These are phyloP conservation scores for Leptodirus hochenwartii DNA, from an alignment of 2,888 invertebrate genomes.

Conservation along the genomic window DNA sequence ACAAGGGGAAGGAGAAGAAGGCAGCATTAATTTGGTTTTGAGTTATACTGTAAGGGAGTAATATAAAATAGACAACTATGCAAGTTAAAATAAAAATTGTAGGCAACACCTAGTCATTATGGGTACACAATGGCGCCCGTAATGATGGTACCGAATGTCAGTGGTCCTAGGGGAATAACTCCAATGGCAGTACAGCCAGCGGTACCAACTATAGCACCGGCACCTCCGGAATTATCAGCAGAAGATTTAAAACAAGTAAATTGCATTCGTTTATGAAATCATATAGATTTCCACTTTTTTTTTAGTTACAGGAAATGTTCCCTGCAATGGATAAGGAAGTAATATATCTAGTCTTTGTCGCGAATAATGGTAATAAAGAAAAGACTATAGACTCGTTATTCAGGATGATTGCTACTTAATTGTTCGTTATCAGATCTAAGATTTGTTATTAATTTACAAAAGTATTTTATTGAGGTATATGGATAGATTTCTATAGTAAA, in stretches of 20 bases:
- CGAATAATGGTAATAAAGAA: slow-evolving; percentile 78
- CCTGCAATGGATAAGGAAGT: slow-evolving; percentile 88
- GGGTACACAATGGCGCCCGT: slow-evolving; percentile 39
- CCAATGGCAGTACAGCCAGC: slow-evolving; percentile 30
- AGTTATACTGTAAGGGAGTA: slow-evolving; percentile 46
- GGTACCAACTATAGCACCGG: slow-evolving; percentile 19
- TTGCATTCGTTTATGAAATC: slow-evolving; percentile 5
- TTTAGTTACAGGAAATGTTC: slow-evolving; percentile 88
- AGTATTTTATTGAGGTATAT: too few species aligned
- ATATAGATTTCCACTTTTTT: slow-evolving; percentile 3
- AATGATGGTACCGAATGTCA: slow-evolving; percentile 47
- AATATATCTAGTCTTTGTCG: slow-evolving; percentile 76
- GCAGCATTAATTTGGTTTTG: slow-evolving; percentile 79
- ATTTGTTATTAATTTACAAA: too few species aligned
- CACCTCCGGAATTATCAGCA: slow-evolving; percentile 30
- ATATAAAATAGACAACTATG: slow-evolving; percentile 2
- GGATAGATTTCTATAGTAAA: too few species aligned
- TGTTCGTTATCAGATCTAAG: too few species aligned
- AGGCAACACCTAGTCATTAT: slow-evolving; percentile 29
- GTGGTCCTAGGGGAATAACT: slow-evolving; percentile 30
- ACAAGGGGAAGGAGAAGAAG: slow-evolving; percentile 88
- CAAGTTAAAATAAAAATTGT: slow-evolving; percentile 9
- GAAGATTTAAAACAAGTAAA: slow-evolving; percentile 44
- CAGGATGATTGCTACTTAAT: too few species aligned
- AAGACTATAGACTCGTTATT: slow-evolving; percentile 77